Evolutionary conservation across 2,113 vertebrate genomes (phyloP).

Genomic region (Catharus minimus): DNA sequence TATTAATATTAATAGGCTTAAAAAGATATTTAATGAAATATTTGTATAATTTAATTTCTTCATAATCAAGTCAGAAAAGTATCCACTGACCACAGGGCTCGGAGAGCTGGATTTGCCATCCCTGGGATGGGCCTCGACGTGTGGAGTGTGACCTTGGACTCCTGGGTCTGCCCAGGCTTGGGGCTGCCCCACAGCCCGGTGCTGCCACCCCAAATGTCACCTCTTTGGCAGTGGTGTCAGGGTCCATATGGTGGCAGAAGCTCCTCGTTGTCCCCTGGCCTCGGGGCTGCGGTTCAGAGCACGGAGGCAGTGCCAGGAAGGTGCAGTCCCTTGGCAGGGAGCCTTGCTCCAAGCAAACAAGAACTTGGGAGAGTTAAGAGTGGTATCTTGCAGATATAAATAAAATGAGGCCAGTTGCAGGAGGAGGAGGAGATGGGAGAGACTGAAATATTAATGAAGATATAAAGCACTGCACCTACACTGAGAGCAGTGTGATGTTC

Average conservation of each 20-base stretch:
- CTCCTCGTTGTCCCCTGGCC: accelerated
- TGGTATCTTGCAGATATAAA: slow-evolving; percentile 55
- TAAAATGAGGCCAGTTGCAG: slow-evolving; percentile 63
- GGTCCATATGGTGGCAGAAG: neutral
- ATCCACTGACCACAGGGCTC: neutral
- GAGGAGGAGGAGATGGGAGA: slow-evolving; percentile 66
- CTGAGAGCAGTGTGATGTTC: slow-evolving; percentile 56
- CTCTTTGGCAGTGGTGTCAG: accelerated
- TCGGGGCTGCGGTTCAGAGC: accelerated
- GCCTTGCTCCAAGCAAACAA: neutral
- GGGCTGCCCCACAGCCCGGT: neutral
- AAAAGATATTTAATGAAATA: slow-evolving; percentile 79
- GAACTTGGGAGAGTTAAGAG: neutral
- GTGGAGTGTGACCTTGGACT: accelerated
- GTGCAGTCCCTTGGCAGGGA: neutral
- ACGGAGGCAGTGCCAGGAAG: accelerated
- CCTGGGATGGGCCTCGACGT: accelerated
- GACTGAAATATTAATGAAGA: slow-evolving; percentile 76
- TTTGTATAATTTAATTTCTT: slow-evolving; percentile 77
- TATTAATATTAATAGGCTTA: slow-evolving; percentile 79
- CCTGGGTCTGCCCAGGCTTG: neutral
- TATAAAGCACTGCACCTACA: slow-evolving; percentile 71
- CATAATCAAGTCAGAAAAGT: slow-evolving; percentile 48
- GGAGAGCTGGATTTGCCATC: accelerated
- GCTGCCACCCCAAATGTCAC: neutral